These are phyloP conservation scores for Drosophila falleni DNA, from an alignment of 2,888 invertebrate genomes.

Conservation along the genomic window DNA sequence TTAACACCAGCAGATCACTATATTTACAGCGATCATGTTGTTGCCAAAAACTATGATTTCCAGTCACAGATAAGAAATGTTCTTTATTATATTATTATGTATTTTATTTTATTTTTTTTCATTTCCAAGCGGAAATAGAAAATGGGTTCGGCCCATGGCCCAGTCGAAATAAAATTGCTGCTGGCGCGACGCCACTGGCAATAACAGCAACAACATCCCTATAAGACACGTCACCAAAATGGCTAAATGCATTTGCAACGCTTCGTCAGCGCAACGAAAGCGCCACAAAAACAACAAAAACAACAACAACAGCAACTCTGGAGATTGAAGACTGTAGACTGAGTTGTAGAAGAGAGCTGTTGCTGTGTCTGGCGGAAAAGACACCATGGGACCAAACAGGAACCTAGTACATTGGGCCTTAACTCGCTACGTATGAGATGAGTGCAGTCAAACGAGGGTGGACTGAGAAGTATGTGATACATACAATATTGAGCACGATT, in stretches of 20 bases:
- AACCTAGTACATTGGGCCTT: slow-evolving; percentile 7
- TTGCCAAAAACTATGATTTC: slow-evolving; percentile 42
- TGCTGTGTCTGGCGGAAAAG: slow-evolving; percentile 20
- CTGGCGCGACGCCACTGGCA: slow-evolving; percentile 50
- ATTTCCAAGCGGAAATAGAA: slow-evolving; percentile 77
- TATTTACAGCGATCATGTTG: slow-evolving; percentile 26
- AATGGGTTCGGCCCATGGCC: slow-evolving; percentile 67
- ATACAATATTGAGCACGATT: neutral
- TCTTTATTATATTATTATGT: slow-evolving; percentile 1
- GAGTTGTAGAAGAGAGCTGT: slow-evolving; percentile 2
- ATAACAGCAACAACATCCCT: slow-evolving; percentile 43
- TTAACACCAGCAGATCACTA: slow-evolving; percentile 15
- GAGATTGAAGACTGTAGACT: slow-evolving; percentile 8
- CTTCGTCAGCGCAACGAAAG: slow-evolving; percentile 53
- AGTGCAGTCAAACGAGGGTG: slow-evolving; percentile 5
- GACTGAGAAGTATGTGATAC: neutral
- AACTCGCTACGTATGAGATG: slow-evolving; percentile 7
- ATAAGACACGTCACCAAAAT: slow-evolving; percentile 70
- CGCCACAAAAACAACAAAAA: slow-evolving; percentile 32
- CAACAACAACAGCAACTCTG: neutral
- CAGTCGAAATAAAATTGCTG: slow-evolving; percentile 39
- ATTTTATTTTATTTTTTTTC: too few relatives aligned
- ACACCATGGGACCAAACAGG: slow-evolving; percentile 10
- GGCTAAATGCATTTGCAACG: slow-evolving; percentile 72
- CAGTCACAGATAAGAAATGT: slow-evolving; percentile 46